Percentiles rank a stretch among this genome's conserved stretches.
Evolutionary conservation across 2,797 vertebrate genomes (phyloP).

Genomic region (Fratercula arctica): DNA sequence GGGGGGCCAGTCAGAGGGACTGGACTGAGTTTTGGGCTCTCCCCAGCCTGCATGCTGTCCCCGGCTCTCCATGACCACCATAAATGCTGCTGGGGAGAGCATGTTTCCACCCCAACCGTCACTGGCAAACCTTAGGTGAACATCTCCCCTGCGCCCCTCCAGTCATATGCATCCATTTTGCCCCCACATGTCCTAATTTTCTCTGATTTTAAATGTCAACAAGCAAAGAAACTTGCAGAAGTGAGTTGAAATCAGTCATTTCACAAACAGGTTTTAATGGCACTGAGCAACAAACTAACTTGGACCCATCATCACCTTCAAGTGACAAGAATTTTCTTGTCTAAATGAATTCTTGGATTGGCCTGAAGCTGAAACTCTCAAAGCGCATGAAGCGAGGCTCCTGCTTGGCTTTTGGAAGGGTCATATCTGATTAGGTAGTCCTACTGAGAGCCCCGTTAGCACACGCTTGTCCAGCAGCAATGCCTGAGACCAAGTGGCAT

Average conservation of each 20-base stretch:
- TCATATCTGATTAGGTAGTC: neutral
- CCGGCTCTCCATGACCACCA: fast-evolving
- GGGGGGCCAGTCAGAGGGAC: neutral
- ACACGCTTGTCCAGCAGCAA: neutral
- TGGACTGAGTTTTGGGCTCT: neutral
- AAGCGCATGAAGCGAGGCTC: fast-evolving
- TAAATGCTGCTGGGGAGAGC: neutral
- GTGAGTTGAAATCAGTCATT: neutral
- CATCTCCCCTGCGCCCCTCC: neutral
- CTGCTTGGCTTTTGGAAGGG: neutral
- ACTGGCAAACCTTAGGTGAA: neutral
- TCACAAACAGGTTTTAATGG: neutral
- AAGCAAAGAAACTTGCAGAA: neutral
- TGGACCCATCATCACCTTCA: neutral
- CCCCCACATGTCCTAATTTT: fast-evolving
- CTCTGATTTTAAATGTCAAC: neutral
- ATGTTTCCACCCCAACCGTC: neutral
- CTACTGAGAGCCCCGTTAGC: neutral
- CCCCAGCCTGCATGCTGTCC: neutral
- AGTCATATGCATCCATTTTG: neutral
- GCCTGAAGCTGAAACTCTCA: neutral
- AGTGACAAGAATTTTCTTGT: neutral
- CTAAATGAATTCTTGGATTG: neutral
- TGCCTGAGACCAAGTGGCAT: neutral
- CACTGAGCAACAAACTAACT: neutral